These are phyloP conservation scores for Fistularia commersonii DNA, from an alignment of 2,797 vertebrate species.

Conservation along the genomic window DNA sequence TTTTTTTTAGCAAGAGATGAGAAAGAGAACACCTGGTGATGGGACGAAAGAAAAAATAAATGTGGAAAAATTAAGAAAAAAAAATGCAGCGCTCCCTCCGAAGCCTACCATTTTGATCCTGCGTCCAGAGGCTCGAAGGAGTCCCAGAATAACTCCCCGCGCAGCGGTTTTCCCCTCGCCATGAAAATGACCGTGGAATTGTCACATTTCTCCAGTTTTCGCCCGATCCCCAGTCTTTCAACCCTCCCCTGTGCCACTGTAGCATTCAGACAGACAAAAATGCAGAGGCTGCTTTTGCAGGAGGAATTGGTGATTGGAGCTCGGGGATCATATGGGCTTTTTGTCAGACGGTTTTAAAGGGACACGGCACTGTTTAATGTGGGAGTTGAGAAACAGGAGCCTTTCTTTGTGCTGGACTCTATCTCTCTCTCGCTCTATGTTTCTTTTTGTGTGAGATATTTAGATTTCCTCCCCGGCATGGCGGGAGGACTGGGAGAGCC, in stretches of 20 bases:
- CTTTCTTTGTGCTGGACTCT: slow-evolving; percentile 27
- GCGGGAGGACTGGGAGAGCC: slow-evolving; percentile 10
- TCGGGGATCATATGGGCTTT: slow-evolving; percentile 86
- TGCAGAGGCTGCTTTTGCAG: slow-evolving; percentile 81
- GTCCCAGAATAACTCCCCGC: slow-evolving; percentile 78
- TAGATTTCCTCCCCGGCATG: no score
- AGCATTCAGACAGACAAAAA: slow-evolving; percentile 78
- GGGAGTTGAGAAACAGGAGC: slow-evolving; percentile 32
- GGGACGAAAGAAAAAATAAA: slow-evolving; percentile 46
- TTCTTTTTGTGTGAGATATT: not conserved
- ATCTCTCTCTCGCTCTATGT: not conserved
- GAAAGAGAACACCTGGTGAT: slow-evolving; percentile 33
- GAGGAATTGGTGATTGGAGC: slow-evolving; percentile 86
- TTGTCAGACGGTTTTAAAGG: slow-evolving; percentile 86
- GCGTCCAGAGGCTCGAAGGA: slow-evolving; percentile 81
- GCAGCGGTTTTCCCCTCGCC: slow-evolving; percentile 76
- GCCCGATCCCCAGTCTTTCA: slow-evolving; percentile 38
- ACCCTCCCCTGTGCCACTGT: slow-evolving; percentile 70
- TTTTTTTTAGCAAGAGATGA: slow-evolving; percentile 55
- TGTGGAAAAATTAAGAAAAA: slow-evolving; percentile 44
- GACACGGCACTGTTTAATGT: slow-evolving; percentile 72
- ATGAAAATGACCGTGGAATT: slow-evolving; percentile 74
- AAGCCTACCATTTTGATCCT: slow-evolving; percentile 88
- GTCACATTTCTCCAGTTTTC: slow-evolving; percentile 76
- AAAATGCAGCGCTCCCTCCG: slow-evolving; percentile 68